A percentile compares a stretch with the other conserved stretches of the same genome.
phyloP scores from a whole-genome alignment of 2,797 vertebrate genomes.

The Hephaestus fuliginosus region DNA sequence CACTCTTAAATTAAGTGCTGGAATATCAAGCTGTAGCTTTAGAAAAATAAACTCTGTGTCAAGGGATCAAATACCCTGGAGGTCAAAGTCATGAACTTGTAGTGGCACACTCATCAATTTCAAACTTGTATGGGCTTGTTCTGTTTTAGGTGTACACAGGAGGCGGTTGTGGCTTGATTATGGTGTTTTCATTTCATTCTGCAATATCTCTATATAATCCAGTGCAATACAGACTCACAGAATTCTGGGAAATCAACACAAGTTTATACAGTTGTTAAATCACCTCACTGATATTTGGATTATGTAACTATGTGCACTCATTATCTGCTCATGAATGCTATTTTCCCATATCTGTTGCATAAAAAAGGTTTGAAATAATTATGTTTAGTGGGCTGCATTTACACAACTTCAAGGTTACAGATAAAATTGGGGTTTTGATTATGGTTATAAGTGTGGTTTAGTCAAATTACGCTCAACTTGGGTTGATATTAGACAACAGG shows the following conservation, averaged over 20 bases:
- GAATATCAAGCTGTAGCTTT: slow-evolving; percentile 97
- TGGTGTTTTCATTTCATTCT: slow-evolving; percentile 60
- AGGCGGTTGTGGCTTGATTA: slow-evolving; percentile 78
- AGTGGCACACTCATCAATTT: slow-evolving; percentile 87
- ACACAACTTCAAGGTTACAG: slow-evolving; percentile 1
- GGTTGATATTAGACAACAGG: slow-evolving; percentile 21
- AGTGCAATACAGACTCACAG: not conserved
- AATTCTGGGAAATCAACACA: slow-evolving; percentile 36
- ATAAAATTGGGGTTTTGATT: not conserved
- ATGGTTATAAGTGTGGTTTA: slow-evolving; percentile 5
- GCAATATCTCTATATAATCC: slow-evolving; percentile 54
- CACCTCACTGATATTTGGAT: slow-evolving; percentile 7
- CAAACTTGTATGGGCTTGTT: slow-evolving; percentile 88
- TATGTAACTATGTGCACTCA: not conserved
- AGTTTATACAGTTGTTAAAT: slow-evolving; percentile 1
- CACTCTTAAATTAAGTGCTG: slow-evolving; percentile 99
- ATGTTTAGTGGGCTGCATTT: not conserved
- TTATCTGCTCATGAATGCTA: not conserved
- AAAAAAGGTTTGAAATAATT: not conserved
- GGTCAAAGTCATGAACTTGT: slow-evolving; percentile 90
- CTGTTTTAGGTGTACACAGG: slow-evolving; percentile 81
- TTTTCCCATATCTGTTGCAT: not conserved
- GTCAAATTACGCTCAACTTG: slow-evolving; percentile 5
- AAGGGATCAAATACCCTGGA: slow-evolving; percentile 91
- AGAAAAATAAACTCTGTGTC: slow-evolving; percentile 96